phyloP scores from a whole-genome alignment of 2,797 vertebrate genomes.

The Enoplosus armatus region DNA sequence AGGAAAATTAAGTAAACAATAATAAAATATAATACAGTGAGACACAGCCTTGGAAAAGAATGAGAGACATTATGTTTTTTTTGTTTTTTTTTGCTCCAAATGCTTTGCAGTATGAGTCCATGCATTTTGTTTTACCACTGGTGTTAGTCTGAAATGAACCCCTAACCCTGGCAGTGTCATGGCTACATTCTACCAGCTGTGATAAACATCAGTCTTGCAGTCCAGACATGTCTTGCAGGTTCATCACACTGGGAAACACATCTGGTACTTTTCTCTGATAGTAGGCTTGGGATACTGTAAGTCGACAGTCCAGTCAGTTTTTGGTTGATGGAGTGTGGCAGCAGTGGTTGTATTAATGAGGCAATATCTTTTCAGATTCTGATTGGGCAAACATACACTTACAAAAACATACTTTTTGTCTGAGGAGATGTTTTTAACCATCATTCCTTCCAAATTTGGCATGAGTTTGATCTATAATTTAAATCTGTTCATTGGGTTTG shows the following conservation, averaged over 20 bases:
- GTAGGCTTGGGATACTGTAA: conserved; percentile 7
- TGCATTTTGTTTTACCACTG: neutral
- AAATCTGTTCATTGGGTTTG: neutral
- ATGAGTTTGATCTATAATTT: conserved; percentile 8
- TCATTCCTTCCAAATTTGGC: neutral
- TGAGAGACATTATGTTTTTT: no score
- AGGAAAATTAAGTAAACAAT: neutral
- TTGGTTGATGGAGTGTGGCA: neutral
- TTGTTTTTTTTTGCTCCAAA: no score
- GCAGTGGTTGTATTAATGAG: neutral
- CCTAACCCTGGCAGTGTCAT: conserved; percentile 27
- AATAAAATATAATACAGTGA: neutral
- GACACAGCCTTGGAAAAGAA: neutral
- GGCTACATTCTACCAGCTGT: conserved; percentile 46
- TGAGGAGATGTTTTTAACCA: neutral
- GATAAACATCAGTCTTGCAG: conserved; percentile 60
- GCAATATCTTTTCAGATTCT: neutral
- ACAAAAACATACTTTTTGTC: neutral
- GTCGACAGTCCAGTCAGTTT: neutral
- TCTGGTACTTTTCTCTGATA: conserved; percentile 39
- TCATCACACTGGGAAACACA: conserved; percentile 51
- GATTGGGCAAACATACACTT: neutral
- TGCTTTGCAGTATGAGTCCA: conserved; percentile 4
- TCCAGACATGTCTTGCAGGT: conserved; percentile 45
- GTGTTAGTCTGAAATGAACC: conserved; percentile 46